Conservation (phyloP, 2,888 invertebrate genomes). For the Operophtera brumata region DNA sequence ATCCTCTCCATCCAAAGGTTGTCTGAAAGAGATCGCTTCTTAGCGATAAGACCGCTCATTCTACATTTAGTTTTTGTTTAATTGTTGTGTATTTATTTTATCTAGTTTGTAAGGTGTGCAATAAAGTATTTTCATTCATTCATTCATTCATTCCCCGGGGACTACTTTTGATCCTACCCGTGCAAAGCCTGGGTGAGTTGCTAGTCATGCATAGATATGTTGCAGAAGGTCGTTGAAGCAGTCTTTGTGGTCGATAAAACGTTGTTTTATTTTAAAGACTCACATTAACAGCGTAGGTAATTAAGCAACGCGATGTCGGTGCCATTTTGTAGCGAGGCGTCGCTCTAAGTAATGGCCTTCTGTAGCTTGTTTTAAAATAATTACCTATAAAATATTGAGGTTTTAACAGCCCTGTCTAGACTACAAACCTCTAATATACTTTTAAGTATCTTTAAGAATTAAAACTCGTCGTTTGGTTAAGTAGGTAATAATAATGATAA, state of each 20-base stretch:
- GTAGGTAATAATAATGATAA: not conserved
- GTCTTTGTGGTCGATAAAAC: conserved; percentile 6
- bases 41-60: no score
- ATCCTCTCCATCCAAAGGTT: no score
- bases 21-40: no score
- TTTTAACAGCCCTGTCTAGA: conserved; percentile 17
- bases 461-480: not conserved
- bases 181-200: no score
- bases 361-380: conserved; percentile 39
- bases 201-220: no score
- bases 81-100: no score
- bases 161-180: no score
- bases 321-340: conserved; percentile 52
- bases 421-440: not conserved
- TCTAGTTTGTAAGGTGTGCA: no score
- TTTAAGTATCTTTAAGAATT: not conserved
- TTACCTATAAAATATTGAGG: conserved; percentile 17
- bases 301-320: conserved; percentile 71
- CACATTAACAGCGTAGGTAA: conserved; percentile 64
- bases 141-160: no score
- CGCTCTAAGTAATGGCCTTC: conserved; percentile 59
- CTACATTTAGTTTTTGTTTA: no score
- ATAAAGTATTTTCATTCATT: no score
- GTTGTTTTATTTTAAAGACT: conserved; percentile 60
- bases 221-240: not conserved